phyloP scores from a whole-genome alignment of 2,113 vertebrate species.

The Paramisgurnus dabryanus region DNA sequence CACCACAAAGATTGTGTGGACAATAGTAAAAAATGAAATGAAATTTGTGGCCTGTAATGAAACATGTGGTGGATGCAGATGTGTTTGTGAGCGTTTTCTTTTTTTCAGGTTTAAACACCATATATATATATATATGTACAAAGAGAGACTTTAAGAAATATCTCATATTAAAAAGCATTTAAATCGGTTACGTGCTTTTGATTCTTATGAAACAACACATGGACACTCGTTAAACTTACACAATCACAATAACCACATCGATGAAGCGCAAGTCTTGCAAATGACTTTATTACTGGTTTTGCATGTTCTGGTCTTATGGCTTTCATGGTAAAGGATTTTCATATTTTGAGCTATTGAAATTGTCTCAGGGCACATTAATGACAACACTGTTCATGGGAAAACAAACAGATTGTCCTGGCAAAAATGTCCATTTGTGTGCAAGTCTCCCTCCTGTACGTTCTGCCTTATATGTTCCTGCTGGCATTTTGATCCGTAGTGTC shows the following conservation, averaged over 20 bases:
- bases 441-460: not conserved
- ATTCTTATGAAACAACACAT: not conserved
- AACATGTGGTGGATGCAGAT: too few relatives aligned
- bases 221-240: not conserved
- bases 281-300: slow-evolving; percentile 27
- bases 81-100: too few relatives aligned
- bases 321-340: slow-evolving; percentile 25
- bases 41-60: too few relatives aligned
- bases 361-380: slow-evolving; percentile 5
- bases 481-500: slow-evolving; percentile 14
- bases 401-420: slow-evolving; percentile 23
- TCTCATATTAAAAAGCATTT: not conserved
- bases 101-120: too few relatives aligned
- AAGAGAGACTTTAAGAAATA: too few relatives aligned
- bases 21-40: too few relatives aligned
- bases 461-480: not conserved
- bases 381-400: slow-evolving; percentile 14
- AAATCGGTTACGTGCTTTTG: not conserved
- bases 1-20: too few relatives aligned
- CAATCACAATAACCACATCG: not conserved
- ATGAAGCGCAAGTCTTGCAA: not conserved
- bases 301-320: slow-evolving; percentile 34
- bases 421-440: slow-evolving; percentile 1
- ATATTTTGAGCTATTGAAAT: not conserved
- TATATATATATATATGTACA: too few relatives aligned